Evolutionary conservation across 1,140 invertebrate species (phyloP).

Genomic region (Drosophila murphyi): DNA sequence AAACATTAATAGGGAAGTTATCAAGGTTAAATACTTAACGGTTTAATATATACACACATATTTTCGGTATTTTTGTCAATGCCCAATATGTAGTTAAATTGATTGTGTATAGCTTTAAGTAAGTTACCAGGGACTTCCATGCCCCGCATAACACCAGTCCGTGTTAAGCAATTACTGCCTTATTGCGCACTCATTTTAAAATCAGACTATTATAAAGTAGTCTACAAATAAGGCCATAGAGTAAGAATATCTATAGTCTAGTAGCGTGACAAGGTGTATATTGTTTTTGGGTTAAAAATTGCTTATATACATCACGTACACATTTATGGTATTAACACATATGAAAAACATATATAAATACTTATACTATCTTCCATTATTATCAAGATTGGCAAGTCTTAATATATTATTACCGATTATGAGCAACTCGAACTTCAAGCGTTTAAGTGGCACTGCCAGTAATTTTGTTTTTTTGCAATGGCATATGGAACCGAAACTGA

Average conservation of each 20-base stretch:
- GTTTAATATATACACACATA: constrained; percentile 28
- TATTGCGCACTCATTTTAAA: constrained; percentile 15
- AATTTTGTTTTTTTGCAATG: constrained; percentile 18
- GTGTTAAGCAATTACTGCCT: constrained; percentile 6
- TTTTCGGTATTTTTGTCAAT: constrained; percentile 37
- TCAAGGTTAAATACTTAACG: constrained; percentile 61
- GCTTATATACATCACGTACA: too few species aligned
- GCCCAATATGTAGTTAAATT: constrained; percentile 32
- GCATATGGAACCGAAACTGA: constrained; percentile 35
- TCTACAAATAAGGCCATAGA: background rate
- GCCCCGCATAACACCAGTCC: background rate
- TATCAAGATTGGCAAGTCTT: constrained; percentile 38
- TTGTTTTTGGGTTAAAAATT: too few species aligned
- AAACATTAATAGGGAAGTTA: constrained; percentile 62
- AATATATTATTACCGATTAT: constrained; percentile 39
- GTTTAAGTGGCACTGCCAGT: constrained; percentile 35
- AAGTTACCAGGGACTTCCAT: constrained; percentile 16
- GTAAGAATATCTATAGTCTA: background rate
- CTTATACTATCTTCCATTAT: too few species aligned
- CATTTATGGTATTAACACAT: too few species aligned
- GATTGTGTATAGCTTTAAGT: constrained; percentile 21
- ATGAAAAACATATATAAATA: background rate
- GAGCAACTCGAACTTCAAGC: constrained; percentile 48
- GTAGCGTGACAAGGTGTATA: too few species aligned
- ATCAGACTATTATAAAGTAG: constrained; percentile 23